Evolutionary conservation across 2,888 invertebrate species (phyloP), one percentile per base, ranked within the genome.

Genomic region (Pseudococcus longispinus): DNA sequence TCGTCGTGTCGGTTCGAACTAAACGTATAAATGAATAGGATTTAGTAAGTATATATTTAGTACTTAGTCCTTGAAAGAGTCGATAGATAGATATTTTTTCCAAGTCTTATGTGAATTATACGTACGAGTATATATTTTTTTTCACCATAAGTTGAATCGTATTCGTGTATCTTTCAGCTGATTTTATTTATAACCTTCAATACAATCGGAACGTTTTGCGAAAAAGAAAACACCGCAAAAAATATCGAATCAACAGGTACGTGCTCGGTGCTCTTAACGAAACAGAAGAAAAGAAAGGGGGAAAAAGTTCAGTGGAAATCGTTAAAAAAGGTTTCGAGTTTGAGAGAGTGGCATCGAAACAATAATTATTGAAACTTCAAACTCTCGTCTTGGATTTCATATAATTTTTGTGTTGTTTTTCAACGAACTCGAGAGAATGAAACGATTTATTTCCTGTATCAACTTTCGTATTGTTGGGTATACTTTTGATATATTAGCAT

Each of bases 291-390:
- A 11, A 60, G 20, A 11, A 23, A 11, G 6, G 23, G 13, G 23
- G 11, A 26, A 65, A 70, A 29, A 29, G 29, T 29, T 26, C 70
- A 5, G 15, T 2, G 9, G 15, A 15, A 18, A 70, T 70, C 32
- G 70, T 70, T 65, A 32, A 5, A 70, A 70, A 70, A 70, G 15
- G 70, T 29, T 70, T 70, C 8, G 5, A 5, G 5, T 2, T 32
- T 5, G 37, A 37, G 37, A 26, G 23, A 70, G 70, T 20, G 70
- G 29, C 29, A 18, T 15, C 70, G 18, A 70, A 70, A 70, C 70
- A 29, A 70, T 70, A 70, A 70, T 70, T 70, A 70, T 70, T 29
- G 70, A 70, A 70, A 70, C 70, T 70, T 70, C 70, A 70, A 29
- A 29, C 70, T 70, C 70, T 70, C 70, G 29, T 70, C 70, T 70